Percentiles rank a stretch among this genome's conserved stretches.
Evolutionary conservation across 2,113 vertebrate species (phyloP).

Genomic region (Pithys albifrons): DNA sequence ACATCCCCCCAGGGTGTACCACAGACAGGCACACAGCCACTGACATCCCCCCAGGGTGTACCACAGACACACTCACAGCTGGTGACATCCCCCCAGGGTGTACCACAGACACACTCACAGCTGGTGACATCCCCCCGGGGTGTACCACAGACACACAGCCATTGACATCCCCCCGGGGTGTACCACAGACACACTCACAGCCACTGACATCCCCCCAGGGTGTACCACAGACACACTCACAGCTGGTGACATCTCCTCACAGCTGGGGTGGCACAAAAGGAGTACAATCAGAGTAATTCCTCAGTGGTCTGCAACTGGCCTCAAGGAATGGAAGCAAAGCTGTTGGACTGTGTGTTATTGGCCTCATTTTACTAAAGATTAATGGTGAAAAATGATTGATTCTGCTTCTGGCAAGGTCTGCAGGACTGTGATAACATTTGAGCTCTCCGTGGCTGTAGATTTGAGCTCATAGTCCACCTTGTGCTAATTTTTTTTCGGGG

Average conservation of each 20-base stretch:
- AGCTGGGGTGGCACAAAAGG: neutral
- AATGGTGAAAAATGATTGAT: neutral
- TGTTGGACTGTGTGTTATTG: neutral
- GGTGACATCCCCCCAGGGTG: neutral
- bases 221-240: neutral
- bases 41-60: neutral
- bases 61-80: neutral
- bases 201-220: neutral
- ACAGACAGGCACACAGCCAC: neutral
- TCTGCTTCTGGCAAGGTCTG: neutral
- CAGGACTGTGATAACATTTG: neutral
- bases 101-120: neutral
- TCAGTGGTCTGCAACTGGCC: neutral
- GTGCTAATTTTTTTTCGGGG: neutral
- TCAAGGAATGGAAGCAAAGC: neutral
- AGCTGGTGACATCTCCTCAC: neutral
- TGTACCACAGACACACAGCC: neutral
- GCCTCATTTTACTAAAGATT: neutral
- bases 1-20: neutral
- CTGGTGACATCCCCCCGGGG: neutral
- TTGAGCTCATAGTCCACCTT: neutral
- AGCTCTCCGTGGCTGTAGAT: neutral
- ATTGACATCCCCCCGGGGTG: neutral
- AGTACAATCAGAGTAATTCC: neutral
- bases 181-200: neutral